Evolutionary conservation across 1,140 invertebrate genomes (phyloP), one percentile per base, ranked within the genome.

Genomic region (Stegodyphus mimosarum): DNA sequence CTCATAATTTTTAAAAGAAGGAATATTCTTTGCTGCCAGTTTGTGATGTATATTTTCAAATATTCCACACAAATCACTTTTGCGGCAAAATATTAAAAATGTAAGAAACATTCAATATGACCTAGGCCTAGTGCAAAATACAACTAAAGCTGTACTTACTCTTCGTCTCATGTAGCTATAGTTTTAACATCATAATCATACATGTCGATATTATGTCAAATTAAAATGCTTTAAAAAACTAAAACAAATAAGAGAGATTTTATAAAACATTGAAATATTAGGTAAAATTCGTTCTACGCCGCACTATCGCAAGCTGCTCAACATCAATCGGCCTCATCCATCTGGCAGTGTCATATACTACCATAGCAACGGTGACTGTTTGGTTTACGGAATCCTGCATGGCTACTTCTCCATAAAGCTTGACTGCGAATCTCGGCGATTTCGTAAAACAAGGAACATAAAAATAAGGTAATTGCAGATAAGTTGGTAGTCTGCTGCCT

Each of bases 281-380:
- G 48, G 49, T 11, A 72, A 50, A 53, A 74, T 13, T 18, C 63
- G 50, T 17, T 17, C 48, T 9, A 66, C n/a, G 71, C 33, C 18
- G 71, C 33, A 33, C 33, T 66, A 63, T 53, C 49, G 17, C n/a
- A 67, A 67, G 17, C 64, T 55, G 55, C 70, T 74, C 64, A 51
- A 73, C 69, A 84, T 75, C 81, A 84, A 10, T 49, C 73, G 50
- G 73, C 60, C 81, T 67, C 81, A 84, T 84, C 81, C 60, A 80
- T 75, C 63, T 67, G 73, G 71, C 60, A 63, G 63, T 71, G 81
- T 72, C 71, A 75, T 71, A 74, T 5, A 60, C 63, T 48, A 84
- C 81, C 81, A 75, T 75, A 70, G 81, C 72, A 84, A 84, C 81
- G 6, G n/a, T 48, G 73, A 84, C 72, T 84, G 81, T 84, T 84